A percentile compares a stretch with the other conserved stretches of the same genome.
Conservation (phyloP, 2,888 invertebrate genomes). For the Xanthia togata region DNA sequence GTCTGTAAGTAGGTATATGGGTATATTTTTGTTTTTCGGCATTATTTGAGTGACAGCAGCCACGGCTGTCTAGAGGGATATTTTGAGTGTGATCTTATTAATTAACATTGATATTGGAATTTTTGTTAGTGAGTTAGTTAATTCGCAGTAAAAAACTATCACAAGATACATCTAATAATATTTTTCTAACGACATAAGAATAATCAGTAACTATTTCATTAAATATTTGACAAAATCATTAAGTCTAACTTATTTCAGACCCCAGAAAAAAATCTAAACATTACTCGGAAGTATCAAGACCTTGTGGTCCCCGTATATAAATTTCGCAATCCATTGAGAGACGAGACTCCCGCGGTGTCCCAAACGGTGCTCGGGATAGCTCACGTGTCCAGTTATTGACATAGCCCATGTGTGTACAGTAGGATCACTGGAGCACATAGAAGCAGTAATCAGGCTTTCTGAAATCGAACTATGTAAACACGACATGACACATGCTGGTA, state of each 20-base stretch:
- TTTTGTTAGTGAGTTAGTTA: background rate
- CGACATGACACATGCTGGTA: background rate
- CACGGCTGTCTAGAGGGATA: too few relatives aligned
- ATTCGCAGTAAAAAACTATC: background rate
- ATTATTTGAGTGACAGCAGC: background rate
- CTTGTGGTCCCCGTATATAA: constrained; percentile 10
- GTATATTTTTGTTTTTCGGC: background rate
- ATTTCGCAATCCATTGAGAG: constrained; percentile 62
- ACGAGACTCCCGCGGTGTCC: constrained; percentile 54
- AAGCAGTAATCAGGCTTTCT: background rate
- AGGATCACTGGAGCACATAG: background rate
- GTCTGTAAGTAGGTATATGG: background rate
- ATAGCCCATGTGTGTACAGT: constrained; percentile 12
- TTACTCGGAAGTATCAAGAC: constrained; percentile 53
- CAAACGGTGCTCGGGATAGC: constrained; percentile 51
- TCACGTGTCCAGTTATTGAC: constrained; percentile 56
- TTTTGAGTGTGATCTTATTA: background rate
- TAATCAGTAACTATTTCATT: background rate
- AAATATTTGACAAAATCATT: background rate
- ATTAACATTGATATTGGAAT: background rate
- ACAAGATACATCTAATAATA: background rate
- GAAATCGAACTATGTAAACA: background rate
- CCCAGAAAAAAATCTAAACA: background rate
- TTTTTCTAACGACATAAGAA: background rate
- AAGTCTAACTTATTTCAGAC: too few relatives aligned